Evolutionary conservation across 2,888 invertebrate species (phyloP), one percentile per base, ranked within the genome.

Genomic region (Philonicus albiceps): DNA sequence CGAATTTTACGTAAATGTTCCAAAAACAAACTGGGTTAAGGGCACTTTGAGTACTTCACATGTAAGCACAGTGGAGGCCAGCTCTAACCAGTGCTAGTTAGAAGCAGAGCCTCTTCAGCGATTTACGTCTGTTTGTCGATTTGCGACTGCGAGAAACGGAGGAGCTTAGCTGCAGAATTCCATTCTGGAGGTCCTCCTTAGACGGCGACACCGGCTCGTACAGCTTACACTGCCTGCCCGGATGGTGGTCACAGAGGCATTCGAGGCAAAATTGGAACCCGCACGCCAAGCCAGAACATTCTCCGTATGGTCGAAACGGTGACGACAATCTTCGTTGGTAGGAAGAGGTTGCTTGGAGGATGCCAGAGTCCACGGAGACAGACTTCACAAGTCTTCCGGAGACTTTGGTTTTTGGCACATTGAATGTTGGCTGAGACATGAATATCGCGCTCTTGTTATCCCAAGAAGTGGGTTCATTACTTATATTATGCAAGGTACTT

Each of bases 151-250:
- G 73, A 8, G 85, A 85, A 16, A 43, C 31, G 4, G 74, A 75
- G 16, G 84, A 40, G 55, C 34, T 72, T 6, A 84, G 22, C 40
- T 81, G 74, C 22, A 87, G 19, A 13, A 76, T 43, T 34, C 81
- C 86, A 64, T 83, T 87, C 27, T 85, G 86, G 7, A 86, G 22
- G 64, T 88, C 88, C 37, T 88, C 88, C 78, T 91, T 91, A 0
- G 91, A 90, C 5, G 91, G 91, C 13, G 91, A 91, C 27, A 90
- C 89, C 43, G 91, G 88, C 11, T 90, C 89, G 6, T 89, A 90
- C 85, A 91, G 87, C 31, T 88, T 89, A 74, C 91, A 91, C 19
- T 88, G 89, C 43, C 87, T 86, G 27, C 90, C 91, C 0, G 90
- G 91, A 90, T 91, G 91, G 78, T 90, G 90, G 16, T 89, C 89